Evolutionary conservation across 2,113 vertebrate species (phyloP).

Genomic region (Hypanus sabinus): DNA sequence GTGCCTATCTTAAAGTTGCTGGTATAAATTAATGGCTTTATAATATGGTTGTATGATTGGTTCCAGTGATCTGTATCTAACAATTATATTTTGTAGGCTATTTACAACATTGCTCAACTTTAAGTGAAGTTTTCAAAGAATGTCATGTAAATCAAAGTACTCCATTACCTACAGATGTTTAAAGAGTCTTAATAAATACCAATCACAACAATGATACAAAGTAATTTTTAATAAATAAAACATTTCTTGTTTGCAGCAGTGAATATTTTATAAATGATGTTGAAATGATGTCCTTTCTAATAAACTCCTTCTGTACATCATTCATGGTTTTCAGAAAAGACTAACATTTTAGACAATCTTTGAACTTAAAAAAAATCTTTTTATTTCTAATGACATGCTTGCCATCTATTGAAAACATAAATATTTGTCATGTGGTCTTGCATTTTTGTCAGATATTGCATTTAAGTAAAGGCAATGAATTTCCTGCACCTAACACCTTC

Average conservation of each 20-base stretch:
- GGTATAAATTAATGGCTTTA: not conserved
- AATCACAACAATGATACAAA: not conserved
- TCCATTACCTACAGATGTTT: not conserved
- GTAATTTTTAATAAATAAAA: no score
- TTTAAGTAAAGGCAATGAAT: not conserved
- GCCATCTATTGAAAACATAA: not conserved
- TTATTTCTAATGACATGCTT: not conserved
- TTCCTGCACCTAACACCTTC: not conserved
- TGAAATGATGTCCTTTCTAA: not conserved
- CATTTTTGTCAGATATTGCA: not conserved
- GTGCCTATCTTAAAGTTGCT: not conserved
- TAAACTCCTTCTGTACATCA: not conserved
- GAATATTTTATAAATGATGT: not conserved
- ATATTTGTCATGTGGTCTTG: not conserved
- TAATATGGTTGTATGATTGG: not conserved
- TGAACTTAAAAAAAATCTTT: not conserved
- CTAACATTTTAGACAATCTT: not conserved
- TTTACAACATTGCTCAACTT: not conserved
- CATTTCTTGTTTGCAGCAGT: not conserved
- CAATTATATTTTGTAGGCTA: not conserved
- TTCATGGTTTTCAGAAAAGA: not conserved
- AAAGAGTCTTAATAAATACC: not conserved
- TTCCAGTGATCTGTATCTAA: not conserved
- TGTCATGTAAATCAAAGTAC: not conserved
- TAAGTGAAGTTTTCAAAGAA: not conserved